Base-by-base conservation (phyloP, 2,113 vertebrate species). In the Barbus barbus region DNA sequence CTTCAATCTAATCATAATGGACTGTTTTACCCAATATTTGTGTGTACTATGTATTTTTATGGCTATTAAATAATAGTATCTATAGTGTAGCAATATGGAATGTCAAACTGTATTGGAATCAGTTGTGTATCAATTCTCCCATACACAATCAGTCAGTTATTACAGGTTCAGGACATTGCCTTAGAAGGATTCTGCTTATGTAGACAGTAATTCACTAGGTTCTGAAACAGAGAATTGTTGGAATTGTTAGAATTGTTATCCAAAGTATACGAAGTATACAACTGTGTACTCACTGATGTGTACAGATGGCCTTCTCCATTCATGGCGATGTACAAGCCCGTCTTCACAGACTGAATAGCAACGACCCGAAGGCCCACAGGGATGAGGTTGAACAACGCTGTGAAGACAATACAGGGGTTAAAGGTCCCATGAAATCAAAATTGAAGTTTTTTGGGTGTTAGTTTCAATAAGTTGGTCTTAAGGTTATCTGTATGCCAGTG, bases 381-480 rank as follows among this genome's bases (percentile, higher is more conserved):
- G 94, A 99, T 98, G 94, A 99, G 98, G 95, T 99, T 99, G 96
- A 99, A 99, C 94, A 99, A 96, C 73, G 98, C 98, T 99, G 96
- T 24, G 65, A 75, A 33, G 26, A 75, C 13, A 91, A 94, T 80
- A 31, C n/a, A 82, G 78, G 16, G 8, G n/a, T n/a, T n/a, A n/a
- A n/a, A n/a, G n/a, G n/a, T n/a, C n/a, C n/a, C n/a, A n/a, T n/a
- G n/a, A n/a, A n/a, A n/a, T n/a, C n/a, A n/a, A n/a, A n/a, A n/a
- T n/a, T n/a, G n/a, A n/a, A n/a, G n/a, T n/a, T n/a, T n/a, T n/a
- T n/a, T n/a, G n/a, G n/a, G n/a, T n/a, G n/a, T n/a, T n/a, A n/a
- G n/a, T n/a, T n/a, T n/a, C n/a, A n/a, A n/a, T n/a, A n/a, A n/a
- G n/a, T n/a, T n/a, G n/a, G n/a, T n/a, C n/a, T n/a, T n/a, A n/a